Conservation (phyloP, 2,113 vertebrate species). For the Eulacestoma nigropectus region DNA sequence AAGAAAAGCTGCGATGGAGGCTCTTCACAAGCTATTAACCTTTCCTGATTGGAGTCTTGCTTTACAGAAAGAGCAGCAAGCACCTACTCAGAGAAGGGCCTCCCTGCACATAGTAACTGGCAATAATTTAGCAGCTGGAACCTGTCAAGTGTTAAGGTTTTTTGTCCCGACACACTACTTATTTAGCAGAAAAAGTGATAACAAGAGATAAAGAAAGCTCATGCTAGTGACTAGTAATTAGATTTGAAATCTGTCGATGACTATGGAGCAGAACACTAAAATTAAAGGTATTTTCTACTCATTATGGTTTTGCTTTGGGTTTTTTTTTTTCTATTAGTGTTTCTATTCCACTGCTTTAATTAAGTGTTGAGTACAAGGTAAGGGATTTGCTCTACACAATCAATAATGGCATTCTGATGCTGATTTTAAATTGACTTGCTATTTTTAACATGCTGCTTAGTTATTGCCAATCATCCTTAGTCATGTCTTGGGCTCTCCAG, state of each 20-base stretch:
- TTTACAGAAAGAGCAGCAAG: conserved; percentile 41
- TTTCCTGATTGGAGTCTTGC: conserved; percentile 63
- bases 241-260: neutral
- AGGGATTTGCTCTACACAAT: conserved; percentile 49
- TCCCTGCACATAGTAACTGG: conserved; percentile 16
- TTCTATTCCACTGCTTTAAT: conserved; percentile 29
- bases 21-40: conserved; percentile 64
- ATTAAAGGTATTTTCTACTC: neutral
- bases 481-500: neutral
- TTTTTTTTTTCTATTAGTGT: neutral
- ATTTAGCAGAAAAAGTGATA: neutral
- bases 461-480: neutral
- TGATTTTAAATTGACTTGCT: conserved; percentile 41
- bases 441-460: conserved; percentile 31
- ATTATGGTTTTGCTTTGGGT: neutral
- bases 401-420: conserved; percentile 42
- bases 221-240: neutral
- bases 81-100: neutral
- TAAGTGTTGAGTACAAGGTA: conserved; percentile 36
- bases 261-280: neutral
- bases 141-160: neutral
- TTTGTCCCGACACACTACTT: neutral
- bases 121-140: conserved; percentile 22
- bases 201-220: neutral
- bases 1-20: conserved; percentile 11